Evolutionary conservation across 2,888 invertebrate genomes (phyloP).

Genomic region (Phengaris arion): DNA sequence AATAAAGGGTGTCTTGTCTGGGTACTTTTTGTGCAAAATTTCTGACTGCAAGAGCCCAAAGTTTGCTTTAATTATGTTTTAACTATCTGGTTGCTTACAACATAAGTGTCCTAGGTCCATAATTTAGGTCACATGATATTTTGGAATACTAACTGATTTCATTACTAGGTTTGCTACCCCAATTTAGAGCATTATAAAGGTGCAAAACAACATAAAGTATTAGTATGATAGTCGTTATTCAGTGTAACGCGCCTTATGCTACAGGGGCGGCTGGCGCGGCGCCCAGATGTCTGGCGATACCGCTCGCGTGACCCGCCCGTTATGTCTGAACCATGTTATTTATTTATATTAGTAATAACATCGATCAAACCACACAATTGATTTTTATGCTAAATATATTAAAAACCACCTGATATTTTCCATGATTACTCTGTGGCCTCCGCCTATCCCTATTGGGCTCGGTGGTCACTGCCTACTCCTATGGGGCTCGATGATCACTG

Average conservation of each 20-base stretch:
- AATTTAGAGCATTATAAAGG: background rate
- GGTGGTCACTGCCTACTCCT: no score
- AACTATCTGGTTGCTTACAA: no score
- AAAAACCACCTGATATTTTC: background rate
- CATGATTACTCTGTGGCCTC: no score
- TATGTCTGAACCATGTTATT: constrained; percentile 29
- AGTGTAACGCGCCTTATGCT: background rate
- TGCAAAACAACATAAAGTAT: constrained; percentile 5
- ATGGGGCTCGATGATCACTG: no score
- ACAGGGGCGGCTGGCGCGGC: constrained; percentile 39
- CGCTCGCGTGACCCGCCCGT: constrained; percentile 41
- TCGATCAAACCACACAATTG: constrained; percentile 28
- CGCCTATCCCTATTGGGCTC: background rate
- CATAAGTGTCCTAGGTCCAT: no score
- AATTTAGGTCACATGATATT: no score
- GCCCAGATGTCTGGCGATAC: constrained; percentile 46
- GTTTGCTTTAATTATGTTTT: no score
- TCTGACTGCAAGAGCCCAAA: no score
- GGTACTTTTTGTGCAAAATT: no score
- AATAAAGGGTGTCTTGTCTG: no score
- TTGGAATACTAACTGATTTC: no score
- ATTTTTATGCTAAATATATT: constrained; percentile 18
- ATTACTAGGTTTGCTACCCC: no score
- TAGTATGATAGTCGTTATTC: background rate
- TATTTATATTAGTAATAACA: constrained; percentile 31